Evolutionary conservation across 2,888 invertebrate species (phyloP), one percentile per base, ranked within the genome.

Genomic region (Tridacna crocea): DNA sequence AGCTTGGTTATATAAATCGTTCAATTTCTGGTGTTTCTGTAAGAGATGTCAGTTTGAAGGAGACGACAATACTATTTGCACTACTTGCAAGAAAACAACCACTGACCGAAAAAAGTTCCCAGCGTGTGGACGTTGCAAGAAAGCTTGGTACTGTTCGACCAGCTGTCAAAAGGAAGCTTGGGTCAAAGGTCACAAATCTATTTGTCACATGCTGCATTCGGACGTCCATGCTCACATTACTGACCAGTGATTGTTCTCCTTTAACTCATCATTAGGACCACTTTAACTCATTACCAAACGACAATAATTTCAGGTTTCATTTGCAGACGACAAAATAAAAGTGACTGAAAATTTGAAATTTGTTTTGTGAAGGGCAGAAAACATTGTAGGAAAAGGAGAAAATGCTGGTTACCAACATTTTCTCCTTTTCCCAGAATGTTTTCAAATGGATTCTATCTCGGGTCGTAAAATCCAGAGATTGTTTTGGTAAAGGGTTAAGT

Each of bases 1-100:
- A 22, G 91, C 92, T 22, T 93, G 92, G 92, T 84, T 93, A 17
- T 93, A 87, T 79, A 89, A 91, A 78, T 92, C 92, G 6, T 93
- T 92, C 85, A 92, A 92, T 77, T 93, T 93, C 82, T 93, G 92
- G 92, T 93, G 92, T 75, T 87, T 88, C 55, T 93, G 92, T 70
- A 87, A 78, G 24, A 87, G 91, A 15, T 93, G 92, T 75, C 86
- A 88, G 66, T 91, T 90, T 72, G 92, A 93, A 78, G 92, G 92
- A 0, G 92, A 91, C 72, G 90, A 91, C 63, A 84, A 90, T 10
- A 82, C 87, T 0, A 74, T 77, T 3, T 93, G 92, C 77, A 92
- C 92, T 11, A 86, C 89, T 65, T 93, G 92, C 75, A 83, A 85
- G 22, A 89, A 87, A 46, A 83, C 80, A 12, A 87, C 90, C 0